These are phyloP conservation scores for Polypedilum vanderplanki DNA, from an alignment of 1,140 invertebrate genomes.

Conservation along the genomic window DNA sequence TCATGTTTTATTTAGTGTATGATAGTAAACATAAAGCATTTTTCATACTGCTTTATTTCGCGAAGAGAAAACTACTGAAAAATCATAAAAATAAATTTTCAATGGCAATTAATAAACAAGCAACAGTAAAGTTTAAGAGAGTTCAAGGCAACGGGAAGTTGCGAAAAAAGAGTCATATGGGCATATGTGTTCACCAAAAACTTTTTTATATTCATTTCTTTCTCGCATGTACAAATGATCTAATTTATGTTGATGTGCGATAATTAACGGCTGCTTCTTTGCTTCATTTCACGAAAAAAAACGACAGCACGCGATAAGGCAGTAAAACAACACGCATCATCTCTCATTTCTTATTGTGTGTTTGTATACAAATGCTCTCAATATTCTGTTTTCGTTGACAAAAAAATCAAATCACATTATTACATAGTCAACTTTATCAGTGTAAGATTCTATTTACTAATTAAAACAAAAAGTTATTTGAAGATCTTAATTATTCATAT, in stretches of 20 bases:
- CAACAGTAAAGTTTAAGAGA: constrained; percentile 9
- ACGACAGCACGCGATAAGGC: constrained; percentile 15
- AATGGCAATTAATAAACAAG: background rate
- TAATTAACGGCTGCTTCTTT: background rate
- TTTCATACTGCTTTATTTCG: too few species aligned
- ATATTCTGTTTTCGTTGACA: background rate
- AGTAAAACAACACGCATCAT: background rate
- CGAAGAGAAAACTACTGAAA: too few species aligned
- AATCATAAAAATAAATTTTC: background rate
- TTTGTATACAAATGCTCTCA: background rate
- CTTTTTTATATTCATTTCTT: background rate
- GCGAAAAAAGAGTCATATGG: background rate
- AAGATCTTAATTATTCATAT: background rate
- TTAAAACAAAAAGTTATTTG: too few species aligned
- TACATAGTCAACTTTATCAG: background rate
- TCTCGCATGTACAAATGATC: constrained; percentile 4
- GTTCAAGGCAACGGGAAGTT: constrained; percentile 16
- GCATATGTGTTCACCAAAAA: background rate
- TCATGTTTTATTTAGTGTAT: too few species aligned
- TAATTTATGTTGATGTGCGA: background rate
- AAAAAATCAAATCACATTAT: background rate
- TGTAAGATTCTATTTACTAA: background rate
- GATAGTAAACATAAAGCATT: too few species aligned
- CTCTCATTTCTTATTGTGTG: background rate
- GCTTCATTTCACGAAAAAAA: background rate